Evolutionary conservation across 2,797 vertebrate species (phyloP), one percentile per base, ranked within the genome.

Genomic region (Myiothlypis chrysogaster): DNA sequence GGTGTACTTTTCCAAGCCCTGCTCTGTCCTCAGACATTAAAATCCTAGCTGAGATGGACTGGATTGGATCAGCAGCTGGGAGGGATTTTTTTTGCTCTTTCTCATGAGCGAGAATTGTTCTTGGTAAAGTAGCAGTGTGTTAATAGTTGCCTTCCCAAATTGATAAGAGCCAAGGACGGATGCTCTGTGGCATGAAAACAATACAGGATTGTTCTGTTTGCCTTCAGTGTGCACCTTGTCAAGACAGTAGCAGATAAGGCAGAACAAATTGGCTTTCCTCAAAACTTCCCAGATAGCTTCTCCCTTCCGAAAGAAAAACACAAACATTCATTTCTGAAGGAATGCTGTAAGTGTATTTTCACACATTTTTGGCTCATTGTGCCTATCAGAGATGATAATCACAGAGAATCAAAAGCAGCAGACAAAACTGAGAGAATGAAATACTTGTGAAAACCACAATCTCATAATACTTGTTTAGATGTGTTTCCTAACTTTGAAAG

Each of bases 221-320:
- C 57, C 73, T 64, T 61, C 63, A 49, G 30, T 79, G 30, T 79
- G 60, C 53, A 72, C 78, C 63, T 85, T 93, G 75, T 87, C 69
- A 87, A 79, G 76, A 63, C 83, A 89, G 39, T 53, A 83, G 77
- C 59, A 90, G 90, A 66, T 84, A 94, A 95, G 53, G 22, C 55
- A 85, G 72, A 93, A 93, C 28, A 93, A 91, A 64, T 25, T 81
- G 35, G 14, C 35, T 87, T 93, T 86, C 66, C 60, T 79, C 46
- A 44, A 28, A 69, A 20, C 37, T 65, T 85, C 37, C 53, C 52
- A 21, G 57, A 59, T 61, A 89, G 69, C 39, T 93, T 86, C 47
- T 57, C 70, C 34, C 23, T 80, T 27, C 55, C 76, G 77, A 89
- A 90, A 56, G 41, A 71, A 79, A 93, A 89, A 27, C 19, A 35